Evolutionary conservation across 2,888 invertebrate species (phyloP), one percentile per base, ranked within the genome.

Genomic region (Lasioglossum morio): DNA sequence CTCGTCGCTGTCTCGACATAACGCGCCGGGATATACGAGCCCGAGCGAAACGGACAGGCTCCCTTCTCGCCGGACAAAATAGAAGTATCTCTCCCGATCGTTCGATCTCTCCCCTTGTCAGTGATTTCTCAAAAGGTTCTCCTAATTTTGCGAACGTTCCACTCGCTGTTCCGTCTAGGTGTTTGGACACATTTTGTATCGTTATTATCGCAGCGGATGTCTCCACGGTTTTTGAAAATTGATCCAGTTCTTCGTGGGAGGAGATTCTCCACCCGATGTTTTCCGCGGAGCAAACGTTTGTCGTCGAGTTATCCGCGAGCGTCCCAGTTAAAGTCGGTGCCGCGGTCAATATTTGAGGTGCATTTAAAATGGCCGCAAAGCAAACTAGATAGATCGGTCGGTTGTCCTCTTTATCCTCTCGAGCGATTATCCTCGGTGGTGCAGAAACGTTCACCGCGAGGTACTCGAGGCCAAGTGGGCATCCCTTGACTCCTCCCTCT

Each of bases 1-100:
- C 92, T 86, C 83, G 40, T 72, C 91, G 89, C 94, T 92, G 89
- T 95, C 94, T 94, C 94, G 93, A 95, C 94, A 93, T 87, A 82
- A 80, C 66, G 63, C 75, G 82, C 79, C 34, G 57, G 81, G 76
- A 79, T 78, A 66, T 37, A 79, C 46, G 81, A 78, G 72, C 27
- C 60, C 63, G 72, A 69, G 57, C 53, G 76, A 23, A 72, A 75
- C 74, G 60, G 53, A 57, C 57, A 3, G n/a, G n/a, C 57, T 57
- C n/a, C 57, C n/a, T 57, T 57, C 1, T 57, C n/a, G 57, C n/a
- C n/a, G 57, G 90, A 89, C 90, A 92, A 92, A 93, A 92, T 92
- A 90, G 89, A 84, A 77, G 75, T 63, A n/a, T 57, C 57, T 57
- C 10, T 53, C 10, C 23, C 10, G n/a, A 60, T 63, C 60, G 60